Percentiles rank a stretch among this genome's conserved stretches.
Evolutionary conservation across 2,113 vertebrate genomes (phyloP).

Genomic region (Elanus axillaris): DNA sequence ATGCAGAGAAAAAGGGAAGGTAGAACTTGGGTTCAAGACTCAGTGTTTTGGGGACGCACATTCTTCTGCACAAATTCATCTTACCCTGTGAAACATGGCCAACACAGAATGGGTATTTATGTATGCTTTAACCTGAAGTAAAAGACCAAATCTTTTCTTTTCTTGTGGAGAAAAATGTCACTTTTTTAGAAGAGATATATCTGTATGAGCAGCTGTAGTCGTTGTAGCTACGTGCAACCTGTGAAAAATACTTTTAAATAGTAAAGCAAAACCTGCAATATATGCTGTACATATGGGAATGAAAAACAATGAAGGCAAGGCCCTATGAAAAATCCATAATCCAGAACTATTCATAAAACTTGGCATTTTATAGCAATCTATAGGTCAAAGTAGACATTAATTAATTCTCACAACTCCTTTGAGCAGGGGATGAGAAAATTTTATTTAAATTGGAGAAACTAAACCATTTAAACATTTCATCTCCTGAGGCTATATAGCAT

Average conservation of each 20-base stretch:
- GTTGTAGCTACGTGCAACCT: background rate
- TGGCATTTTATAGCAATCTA: background rate
- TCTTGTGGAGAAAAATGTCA: background rate
- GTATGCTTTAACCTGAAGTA: background rate
- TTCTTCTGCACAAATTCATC: background rate
- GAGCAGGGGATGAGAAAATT: background rate
- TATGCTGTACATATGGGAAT: background rate
- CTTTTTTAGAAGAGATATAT: background rate
- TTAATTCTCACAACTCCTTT: background rate
- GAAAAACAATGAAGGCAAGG: background rate
- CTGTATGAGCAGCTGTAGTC: background rate
- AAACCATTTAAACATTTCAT: background rate
- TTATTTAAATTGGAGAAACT: background rate
- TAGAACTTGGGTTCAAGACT: background rate
- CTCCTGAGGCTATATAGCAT: background rate
- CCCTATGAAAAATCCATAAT: background rate
- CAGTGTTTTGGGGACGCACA: accelerated
- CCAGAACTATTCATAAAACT: background rate
- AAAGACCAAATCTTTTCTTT: background rate
- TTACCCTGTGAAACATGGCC: background rate
- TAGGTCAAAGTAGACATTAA: background rate
- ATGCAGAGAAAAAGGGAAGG: no score
- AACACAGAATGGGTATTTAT: background rate
- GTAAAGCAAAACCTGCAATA: background rate
- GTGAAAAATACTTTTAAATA: background rate